phyloP scores from a whole-genome alignment of 2,888 invertebrate species.

The Autographa gamma region DNA sequence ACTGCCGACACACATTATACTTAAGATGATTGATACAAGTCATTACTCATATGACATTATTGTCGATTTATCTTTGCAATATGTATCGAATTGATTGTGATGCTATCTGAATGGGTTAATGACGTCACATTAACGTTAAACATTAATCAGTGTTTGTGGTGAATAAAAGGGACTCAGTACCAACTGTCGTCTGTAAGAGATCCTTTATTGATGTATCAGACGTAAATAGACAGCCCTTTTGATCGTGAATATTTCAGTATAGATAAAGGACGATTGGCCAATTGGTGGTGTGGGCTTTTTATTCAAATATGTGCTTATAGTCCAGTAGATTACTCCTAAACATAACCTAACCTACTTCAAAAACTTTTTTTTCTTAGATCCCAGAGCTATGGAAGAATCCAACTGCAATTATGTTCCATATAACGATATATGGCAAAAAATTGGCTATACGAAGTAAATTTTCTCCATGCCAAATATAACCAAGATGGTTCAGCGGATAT shows the following conservation, averaged over 20 bases:
- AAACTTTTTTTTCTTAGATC: slow-evolving; percentile 87
- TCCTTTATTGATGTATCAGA: not conserved
- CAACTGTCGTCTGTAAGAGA: slow-evolving; percentile 5
- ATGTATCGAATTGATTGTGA: slow-evolving; percentile 9
- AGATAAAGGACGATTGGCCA: not conserved
- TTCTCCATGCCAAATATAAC: no score
- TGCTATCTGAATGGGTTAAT: slow-evolving; percentile 7
- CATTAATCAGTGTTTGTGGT: slow-evolving; percentile 8
- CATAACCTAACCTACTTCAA: no score
- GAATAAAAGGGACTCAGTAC: slow-evolving; percentile 6
- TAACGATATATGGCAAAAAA: no score
- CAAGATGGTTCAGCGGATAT: no score
- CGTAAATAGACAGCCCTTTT: not conserved
- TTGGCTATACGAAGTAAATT: no score
- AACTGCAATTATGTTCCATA: slow-evolving; percentile 61
- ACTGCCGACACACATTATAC: not conserved
- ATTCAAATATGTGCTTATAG: no score
- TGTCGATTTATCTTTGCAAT: slow-evolving; percentile 8
- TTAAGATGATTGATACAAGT: not conserved
- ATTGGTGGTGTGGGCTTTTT: not conserved
- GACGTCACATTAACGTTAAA: slow-evolving; percentile 3
- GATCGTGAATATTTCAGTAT: not conserved
- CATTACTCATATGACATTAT: slow-evolving; percentile 9
- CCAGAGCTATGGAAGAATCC: slow-evolving; percentile 95
- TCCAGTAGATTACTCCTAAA: no score